Evolutionary conservation across 2,113 vertebrate genomes (phyloP), one percentile per base, ranked within the genome.

Genomic region (Pithys albifrons): DNA sequence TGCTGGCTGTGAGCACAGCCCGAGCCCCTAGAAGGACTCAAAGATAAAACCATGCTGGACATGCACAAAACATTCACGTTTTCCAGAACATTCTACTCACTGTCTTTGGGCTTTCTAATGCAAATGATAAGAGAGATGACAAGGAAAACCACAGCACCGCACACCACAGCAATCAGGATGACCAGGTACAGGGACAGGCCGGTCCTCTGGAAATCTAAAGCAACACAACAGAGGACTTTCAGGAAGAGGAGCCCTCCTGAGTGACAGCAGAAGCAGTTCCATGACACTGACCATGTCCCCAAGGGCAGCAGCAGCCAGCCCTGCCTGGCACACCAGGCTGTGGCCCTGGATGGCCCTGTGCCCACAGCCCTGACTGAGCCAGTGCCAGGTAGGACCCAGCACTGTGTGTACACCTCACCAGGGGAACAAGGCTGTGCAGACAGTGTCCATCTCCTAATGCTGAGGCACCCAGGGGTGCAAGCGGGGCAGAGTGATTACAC

Each of bases 161-260:
- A 93, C 19, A 31, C 17, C 48, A 91, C 76, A 29, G 93, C 92
- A 5, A 97, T 95, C 55, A 93, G 51, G 73, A 93, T 16, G 69
- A 91, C 35, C 59, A 92, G 13, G 79, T 71, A 37, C 15, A 95
- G 92, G 49, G 96, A 2, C 61, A 94, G 64, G 35, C 4, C 55
- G 35, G 35, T 35, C 69, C 35, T 51, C 57, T 55, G 94, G 72
- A 8, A 12, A 48, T 24, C 96, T 97, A 31, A 72, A 91, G 8
- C 4, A 13, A 31, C 4, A 45, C 12, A 71, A 55, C 7, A 90
- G 52, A 43, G 37, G 48, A 31, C 6, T 67, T 64, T 94, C 28
- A 81, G 33, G 48, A 14, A 31, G 54, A 51, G 74, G 28, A 77
- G 15, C 14, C 29, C 39, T 64, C 16, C n/a, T 2, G 2, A 46